Base-by-base conservation (phyloP, 1,140 invertebrate species). In the Papilio polytes region DNA sequence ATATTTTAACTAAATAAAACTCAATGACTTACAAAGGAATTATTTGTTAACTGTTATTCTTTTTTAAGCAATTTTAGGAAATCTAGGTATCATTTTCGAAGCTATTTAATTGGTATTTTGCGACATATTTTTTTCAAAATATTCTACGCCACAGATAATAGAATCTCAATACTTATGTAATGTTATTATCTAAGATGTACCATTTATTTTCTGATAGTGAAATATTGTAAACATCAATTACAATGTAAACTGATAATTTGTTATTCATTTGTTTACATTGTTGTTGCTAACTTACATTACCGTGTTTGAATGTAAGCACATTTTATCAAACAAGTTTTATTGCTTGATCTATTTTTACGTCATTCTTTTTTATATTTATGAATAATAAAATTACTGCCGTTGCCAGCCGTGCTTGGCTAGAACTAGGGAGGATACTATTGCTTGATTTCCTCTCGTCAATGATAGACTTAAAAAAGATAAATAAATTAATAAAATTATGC, bases 141-240 rank as follows among this genome's bases (percentile, higher is more conserved):
- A 3, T 63, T 12, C 10, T 63, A 63, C 8, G 20, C 59, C 22
- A 13, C 8, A 0, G n/a, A 59, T 59, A 8, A 59, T 1, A 56
- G 18, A 59, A 41, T 41, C 56, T 63, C 20, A 63, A 63, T 63
- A 63, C 22, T 63, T 63, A 63, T 63, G 59, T 63, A 59, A 59
- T 63, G 56, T 9, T 70, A 26, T 70, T 3, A 44, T 73, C 31
- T 73, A n/a, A 26, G 41, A 73, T 73, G 70, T 7, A 44, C 70
- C 31, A 44, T 74, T 74, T 44, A 46, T 74, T 48, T 63, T 74
- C 18, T 22, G 73, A 74, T 74, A 74, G 41, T 48, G 73, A 41
- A 22, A 74, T 20, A 48, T 74, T 74, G 44, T 74, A 41, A 46
- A 74, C 36, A 44, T 41, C 73, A 74, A 22, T 41, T 41, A 72